Base-by-base conservation (phyloP, 1,140 invertebrate species). In the Lepidurus packardi region DNA sequence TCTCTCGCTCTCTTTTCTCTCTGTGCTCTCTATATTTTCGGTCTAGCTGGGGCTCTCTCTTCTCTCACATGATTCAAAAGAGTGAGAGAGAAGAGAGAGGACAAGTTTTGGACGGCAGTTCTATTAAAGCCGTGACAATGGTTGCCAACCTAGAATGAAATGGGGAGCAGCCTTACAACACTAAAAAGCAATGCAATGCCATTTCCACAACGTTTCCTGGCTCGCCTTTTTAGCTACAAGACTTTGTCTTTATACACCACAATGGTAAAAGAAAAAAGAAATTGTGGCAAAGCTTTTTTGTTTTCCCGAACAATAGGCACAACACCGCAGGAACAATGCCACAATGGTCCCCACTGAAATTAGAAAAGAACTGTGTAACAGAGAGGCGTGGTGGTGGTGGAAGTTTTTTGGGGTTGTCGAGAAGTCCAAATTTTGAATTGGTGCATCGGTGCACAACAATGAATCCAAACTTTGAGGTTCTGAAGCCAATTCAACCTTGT, bases 71-170 rank as follows among this genome's bases (percentile, higher is more conserved):
- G 53, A 65, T 65, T 65, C 53, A 65, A 65, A 65, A 65, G 53
- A 65, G 53, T 65, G 53, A 65, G 53, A n/a, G 21, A 21, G 53
- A 21, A 65, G 53, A 65, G 53, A 65, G 53, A 65, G 53, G 53
- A 65, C 53, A 65, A 65, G 53, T 65, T 65, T 65, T 65, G 53
- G 53, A 65, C 53, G 53, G 53, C 53, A 65, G 53, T 65, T 65
- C 53, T 65, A 65, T 65, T 65, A 65, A 65, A 65, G 53, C 53
- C 53, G 53, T 65, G 53, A 65, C 53, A 65, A 65, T 65, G 53
- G 53, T 65, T 65, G 53, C 53, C 53, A 65, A 65, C 53, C 13
- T 16, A 65, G 53, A 65, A 65, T 65, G 53, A 65, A 65, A 65
- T 65, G 53, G 53, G 53, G 53, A 65, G 53, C 53, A 65, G 53